phyloP scores from a whole-genome alignment of 2,888 invertebrate species.

The Protodeltote pygarga region DNA sequence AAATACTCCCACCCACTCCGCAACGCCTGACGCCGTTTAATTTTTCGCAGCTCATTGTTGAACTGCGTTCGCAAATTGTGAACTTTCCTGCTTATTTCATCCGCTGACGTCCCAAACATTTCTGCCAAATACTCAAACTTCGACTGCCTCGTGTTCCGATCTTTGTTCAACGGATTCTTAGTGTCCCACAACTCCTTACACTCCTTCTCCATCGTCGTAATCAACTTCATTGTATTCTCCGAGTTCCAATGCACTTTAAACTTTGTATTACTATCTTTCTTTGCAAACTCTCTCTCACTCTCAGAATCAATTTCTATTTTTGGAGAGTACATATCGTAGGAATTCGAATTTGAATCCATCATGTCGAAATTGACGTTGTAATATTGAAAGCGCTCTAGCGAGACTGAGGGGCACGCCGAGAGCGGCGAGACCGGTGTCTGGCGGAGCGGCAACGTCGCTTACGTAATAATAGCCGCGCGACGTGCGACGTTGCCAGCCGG shows the following conservation, averaged over 20 bases:
- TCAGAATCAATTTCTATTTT: constrained; percentile 74
- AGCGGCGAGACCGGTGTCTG: constrained; percentile 75
- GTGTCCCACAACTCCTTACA: constrained; percentile 77
- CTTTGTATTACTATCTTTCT: constrained; percentile 33
- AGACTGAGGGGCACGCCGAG: constrained; percentile 75
- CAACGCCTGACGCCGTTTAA: constrained; percentile 67
- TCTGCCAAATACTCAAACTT: constrained; percentile 72
- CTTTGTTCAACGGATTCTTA: constrained; percentile 69
- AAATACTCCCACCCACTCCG: constrained; percentile 80
- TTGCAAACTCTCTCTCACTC: constrained; percentile 51
- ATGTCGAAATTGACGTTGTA: constrained; percentile 61
- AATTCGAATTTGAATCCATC: constrained; percentile 77
- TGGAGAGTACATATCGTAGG: constrained; percentile 66
- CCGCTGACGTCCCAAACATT: constrained; percentile 70
- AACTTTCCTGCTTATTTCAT: constrained; percentile 77
- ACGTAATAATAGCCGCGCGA: constrained; percentile 51
- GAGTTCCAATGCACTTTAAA: constrained; percentile 65
- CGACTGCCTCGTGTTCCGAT: constrained; percentile 62
- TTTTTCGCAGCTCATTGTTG: constrained; percentile 78
- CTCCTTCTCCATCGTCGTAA: constrained; percentile 70
- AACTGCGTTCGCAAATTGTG: constrained; percentile 80
- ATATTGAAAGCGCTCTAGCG: constrained; percentile 76
- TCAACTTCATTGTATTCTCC: constrained; percentile 72
- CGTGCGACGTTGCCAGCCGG: constrained; percentile 62
- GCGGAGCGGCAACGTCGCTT: constrained; percentile 73